Percentiles rank a stretch among this genome's conserved stretches.
phyloP scores from a whole-genome alignment of 2,797 vertebrate genomes.

The Paedocypris micromegethes region DNA sequence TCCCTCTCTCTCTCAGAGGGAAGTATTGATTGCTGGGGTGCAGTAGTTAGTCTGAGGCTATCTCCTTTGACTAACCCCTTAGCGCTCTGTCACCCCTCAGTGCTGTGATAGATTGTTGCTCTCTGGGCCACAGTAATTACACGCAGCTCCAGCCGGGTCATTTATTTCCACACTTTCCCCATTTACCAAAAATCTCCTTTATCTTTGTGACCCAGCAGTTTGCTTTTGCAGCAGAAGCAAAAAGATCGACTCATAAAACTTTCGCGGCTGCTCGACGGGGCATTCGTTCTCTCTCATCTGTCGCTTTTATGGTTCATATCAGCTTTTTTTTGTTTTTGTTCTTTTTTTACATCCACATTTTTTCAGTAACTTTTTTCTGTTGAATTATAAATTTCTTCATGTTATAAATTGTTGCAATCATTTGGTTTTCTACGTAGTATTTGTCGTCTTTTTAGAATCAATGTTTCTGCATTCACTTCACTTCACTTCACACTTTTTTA shows the following conservation, averaged over 20 bases:
- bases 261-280: not conserved
- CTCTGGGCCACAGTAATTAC: slow-evolving; percentile 97
- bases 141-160: slow-evolving; percentile 88
- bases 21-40: slow-evolving; percentile 90
- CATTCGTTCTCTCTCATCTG: slow-evolving; percentile 7
- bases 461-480: too few relatives aligned
- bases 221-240: slow-evolving; percentile 83
- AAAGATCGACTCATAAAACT: slow-evolving; percentile 73
- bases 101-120: slow-evolving; percentile 93
- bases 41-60: slow-evolving; percentile 99
- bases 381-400: too few relatives aligned
- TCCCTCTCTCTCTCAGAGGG: slow-evolving; percentile 66
- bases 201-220: slow-evolving; percentile 89
- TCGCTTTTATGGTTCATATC: not conserved
- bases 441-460: too few relatives aligned
- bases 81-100: slow-evolving; percentile 80
- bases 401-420: too few relatives aligned
- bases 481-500: too few relatives aligned
- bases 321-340: not conserved
- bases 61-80: slow-evolving; percentile 99
- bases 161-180: slow-evolving; percentile 97
- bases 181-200: slow-evolving; percentile 94
- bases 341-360: not conserved
- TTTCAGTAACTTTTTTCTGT: not conserved
- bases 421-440: too few relatives aligned